Conservation (phyloP, 2,113 vertebrate genomes). For the Salvelinus alpinus region DNA sequence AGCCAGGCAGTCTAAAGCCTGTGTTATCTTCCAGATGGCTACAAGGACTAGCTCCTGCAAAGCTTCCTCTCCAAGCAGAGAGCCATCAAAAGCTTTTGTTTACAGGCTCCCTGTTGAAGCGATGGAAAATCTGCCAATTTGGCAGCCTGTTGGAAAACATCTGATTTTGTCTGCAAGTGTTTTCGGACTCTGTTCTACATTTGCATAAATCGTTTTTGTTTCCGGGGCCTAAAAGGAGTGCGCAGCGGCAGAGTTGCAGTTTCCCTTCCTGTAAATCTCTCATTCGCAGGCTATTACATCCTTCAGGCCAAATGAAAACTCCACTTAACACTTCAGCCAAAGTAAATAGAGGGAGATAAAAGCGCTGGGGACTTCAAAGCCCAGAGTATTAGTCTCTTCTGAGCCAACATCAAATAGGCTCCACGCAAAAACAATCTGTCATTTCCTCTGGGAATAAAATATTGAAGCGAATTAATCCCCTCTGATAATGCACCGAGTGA, state of each 20-base stretch:
- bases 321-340: conserved; percentile 63
- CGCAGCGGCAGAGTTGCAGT: conserved; percentile 24
- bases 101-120: conserved; percentile 44
- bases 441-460: conserved; percentile 47
- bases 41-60: conserved; percentile 39
- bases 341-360: conserved; percentile 62
- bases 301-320: conserved; percentile 51
- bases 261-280: conserved; percentile 55
- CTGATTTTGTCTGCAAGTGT: conserved; percentile 52
- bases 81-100: conserved; percentile 52
- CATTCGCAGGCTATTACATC: conserved; percentile 50
- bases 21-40: conserved; percentile 51
- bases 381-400: conserved; percentile 4
- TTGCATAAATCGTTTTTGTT: conserved; percentile 64
- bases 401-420: conserved; percentile 47
- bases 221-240: conserved; percentile 22
- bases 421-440: conserved; percentile 47
- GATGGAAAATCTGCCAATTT: conserved; percentile 59
- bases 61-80: conserved; percentile 24
- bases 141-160: conserved; percentile 58
- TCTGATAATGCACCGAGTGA: conserved; percentile 33
- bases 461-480: conserved; percentile 46
- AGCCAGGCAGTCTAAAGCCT: conserved; percentile 13
- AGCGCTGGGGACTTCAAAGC: conserved; percentile 58
- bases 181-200: conserved; percentile 40